Evolutionary conservation across 2,888 invertebrate genomes (phyloP).

Genomic region (Plebejus argus): DNA sequence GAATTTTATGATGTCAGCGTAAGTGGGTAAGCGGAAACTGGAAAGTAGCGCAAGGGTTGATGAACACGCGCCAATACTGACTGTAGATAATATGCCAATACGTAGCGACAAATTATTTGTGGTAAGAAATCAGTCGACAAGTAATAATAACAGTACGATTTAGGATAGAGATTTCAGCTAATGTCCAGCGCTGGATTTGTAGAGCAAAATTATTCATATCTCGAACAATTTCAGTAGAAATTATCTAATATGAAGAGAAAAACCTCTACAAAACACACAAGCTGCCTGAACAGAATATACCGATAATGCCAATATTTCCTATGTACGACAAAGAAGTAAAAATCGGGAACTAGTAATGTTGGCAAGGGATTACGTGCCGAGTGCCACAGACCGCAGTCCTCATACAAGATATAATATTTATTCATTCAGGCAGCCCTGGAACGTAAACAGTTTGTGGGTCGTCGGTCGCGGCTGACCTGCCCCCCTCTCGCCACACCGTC

Average conservation of each 20-base stretch:
- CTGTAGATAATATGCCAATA: background rate
- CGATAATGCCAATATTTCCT: background rate
- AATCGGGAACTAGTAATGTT: background rate
- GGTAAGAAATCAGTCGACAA: no score
- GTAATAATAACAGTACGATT: no score
- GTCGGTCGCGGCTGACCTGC: constrained; percentile 5
- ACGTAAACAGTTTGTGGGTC: constrained; percentile 13
- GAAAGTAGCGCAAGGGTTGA: background rate
- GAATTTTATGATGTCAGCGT: background rate
- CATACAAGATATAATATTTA: background rate
- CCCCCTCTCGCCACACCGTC: background rate
- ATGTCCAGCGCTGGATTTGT: no score
- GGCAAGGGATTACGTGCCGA: background rate
- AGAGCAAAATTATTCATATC: no score
- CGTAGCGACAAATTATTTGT: no score
- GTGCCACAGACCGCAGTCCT: background rate
- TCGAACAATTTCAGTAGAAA: no score
- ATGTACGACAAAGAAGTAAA: background rate
- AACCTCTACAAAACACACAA: no score
- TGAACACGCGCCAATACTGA: background rate
- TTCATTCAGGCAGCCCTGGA: background rate
- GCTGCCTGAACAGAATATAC: no score
- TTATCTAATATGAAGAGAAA: no score
- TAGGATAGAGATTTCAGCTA: no score
- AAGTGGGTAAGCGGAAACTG: background rate